Evolutionary conservation across 2,113 vertebrate genomes (phyloP).

Genomic region (Aspidoscelis tigris): DNA sequence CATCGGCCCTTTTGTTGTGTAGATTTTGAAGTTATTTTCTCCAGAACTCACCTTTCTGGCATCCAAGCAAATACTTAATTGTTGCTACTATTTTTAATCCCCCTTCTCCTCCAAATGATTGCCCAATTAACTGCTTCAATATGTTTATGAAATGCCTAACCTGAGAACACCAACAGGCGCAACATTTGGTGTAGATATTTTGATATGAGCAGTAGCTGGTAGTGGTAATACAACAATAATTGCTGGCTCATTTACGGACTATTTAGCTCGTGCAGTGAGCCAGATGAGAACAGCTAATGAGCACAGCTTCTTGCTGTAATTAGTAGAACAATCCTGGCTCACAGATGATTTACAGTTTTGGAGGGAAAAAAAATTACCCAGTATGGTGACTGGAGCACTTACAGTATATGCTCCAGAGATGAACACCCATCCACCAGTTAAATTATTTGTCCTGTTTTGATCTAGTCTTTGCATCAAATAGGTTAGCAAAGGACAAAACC

Average conservation of each 20-base stretch:
- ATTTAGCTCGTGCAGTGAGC: conserved; percentile 93
- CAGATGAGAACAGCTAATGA: conserved; percentile 95
- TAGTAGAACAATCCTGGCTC: conserved; percentile 89
- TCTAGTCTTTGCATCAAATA: background rate
- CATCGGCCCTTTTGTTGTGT: conserved; percentile 22
- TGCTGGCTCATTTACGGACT: conserved; percentile 92
- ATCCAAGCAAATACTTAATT: conserved; percentile 66
- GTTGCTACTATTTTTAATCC: conserved; percentile 74
- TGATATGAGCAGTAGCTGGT: conserved; percentile 81
- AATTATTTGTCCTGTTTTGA: conserved; percentile 67
- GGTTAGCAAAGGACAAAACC: background rate
- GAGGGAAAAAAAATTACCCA: conserved; percentile 63
- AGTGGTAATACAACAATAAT: conserved; percentile 90
- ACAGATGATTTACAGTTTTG: conserved; percentile 88
- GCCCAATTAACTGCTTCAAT: conserved; percentile 85
- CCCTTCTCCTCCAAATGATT: conserved; percentile 75
- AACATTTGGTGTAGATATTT: conserved; percentile 90
- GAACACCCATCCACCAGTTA: conserved; percentile 61
- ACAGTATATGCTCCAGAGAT: conserved; percentile 69
- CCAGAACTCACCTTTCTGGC: conserved; percentile 65
- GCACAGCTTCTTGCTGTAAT: conserved; percentile 94
- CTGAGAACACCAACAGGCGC: conserved; percentile 83
- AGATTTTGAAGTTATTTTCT: conserved; percentile 64
- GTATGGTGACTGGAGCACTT: conserved; percentile 77
- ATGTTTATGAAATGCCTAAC: conserved; percentile 85